Conservation (phyloP, 2,113 vertebrate species). For the Casuarius casuarius region DNA sequence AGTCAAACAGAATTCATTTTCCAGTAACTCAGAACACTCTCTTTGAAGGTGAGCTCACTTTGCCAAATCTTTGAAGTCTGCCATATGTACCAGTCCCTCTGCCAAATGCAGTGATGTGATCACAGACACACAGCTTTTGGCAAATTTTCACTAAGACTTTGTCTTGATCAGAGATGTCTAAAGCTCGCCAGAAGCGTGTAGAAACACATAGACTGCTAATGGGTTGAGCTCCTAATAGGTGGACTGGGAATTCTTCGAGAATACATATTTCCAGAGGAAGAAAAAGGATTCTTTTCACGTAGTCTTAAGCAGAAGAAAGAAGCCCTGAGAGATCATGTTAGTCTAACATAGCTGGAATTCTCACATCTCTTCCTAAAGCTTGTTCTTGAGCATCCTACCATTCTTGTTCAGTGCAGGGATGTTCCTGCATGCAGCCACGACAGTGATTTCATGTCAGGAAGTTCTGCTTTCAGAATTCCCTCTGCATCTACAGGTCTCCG, state of each 20-base stretch:
- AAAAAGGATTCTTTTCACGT: conserved; percentile 26
- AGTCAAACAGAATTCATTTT: conserved; percentile 50
- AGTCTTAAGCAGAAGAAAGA: neutral
- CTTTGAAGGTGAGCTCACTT: conserved; percentile 60
- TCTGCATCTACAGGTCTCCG: neutral
- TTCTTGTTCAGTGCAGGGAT: neutral
- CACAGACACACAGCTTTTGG: conserved; percentile 57
- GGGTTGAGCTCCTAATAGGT: conserved; percentile 50
- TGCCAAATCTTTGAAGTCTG: conserved; percentile 65
- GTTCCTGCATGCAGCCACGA: neutral
- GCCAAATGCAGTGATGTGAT: conserved; percentile 59
- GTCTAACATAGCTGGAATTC: neutral
- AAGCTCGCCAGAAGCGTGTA: conserved; percentile 51
- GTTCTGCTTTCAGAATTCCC: neutral
- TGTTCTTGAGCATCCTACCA: neutral
- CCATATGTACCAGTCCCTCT: conserved; percentile 18
- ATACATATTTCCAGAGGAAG: conserved; percentile 15
- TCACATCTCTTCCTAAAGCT: neutral
- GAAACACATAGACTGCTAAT: conserved; percentile 45
- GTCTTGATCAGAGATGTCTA: conserved; percentile 57
- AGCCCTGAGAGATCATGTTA: neutral
- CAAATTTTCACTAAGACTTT: conserved; percentile 62
- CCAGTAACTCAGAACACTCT: conserved; percentile 28
- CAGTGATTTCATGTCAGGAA: neutral
- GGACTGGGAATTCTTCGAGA: conserved; percentile 55